Base-by-base conservation (phyloP, 1,140 invertebrate genomes). In the Delia radicum region DNA sequence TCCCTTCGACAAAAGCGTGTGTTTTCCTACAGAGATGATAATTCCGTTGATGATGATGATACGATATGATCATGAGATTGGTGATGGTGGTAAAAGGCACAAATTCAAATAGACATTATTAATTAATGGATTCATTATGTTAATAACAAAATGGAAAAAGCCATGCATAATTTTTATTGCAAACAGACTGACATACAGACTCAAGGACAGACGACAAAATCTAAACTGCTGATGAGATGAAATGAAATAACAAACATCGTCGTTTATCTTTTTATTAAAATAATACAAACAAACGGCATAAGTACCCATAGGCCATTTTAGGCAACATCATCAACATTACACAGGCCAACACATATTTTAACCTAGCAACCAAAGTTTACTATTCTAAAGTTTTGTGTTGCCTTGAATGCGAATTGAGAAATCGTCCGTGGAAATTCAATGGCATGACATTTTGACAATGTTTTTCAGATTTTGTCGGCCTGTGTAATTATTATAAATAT, bases 91-190 rank as follows among this genome's bases (percentile, higher is more conserved):
- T 33, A 37, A 69, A 31, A 33, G 31, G 3, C 37, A 21, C 18
- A 69, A 33, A 69, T 69, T 69, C 65, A 69, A 69, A 69, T 69
- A 69, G n/a, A 33, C 65, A 69, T 69, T n/a, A n/a, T n/a, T 69
- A 69, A 69, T 69, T 69, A 69, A 69, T 69, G 29, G 65, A 69
- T 69, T 69, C 65, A 69, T 69, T 69, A 69, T 69, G 65, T 69
- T 69, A 69, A 69, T 69, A 69, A 21, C 12, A 3, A 69, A 21
- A 21, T 2, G 29, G 65, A 33, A 69, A 69, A 69, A 69, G 65
- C 31, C 65, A 69, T 69, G 65, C 29, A 69, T 69, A 69, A 69
- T 69, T 69, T n/a, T 69, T 69, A 69, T 69, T 33, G n/a, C n/a
- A 55, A 3, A 55, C 48, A 55, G n/a, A 55, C n/a, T 55, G n/a